Conservation (phyloP, 1,140 invertebrate genomes). For the Pogonomyrmex californicus region DNA sequence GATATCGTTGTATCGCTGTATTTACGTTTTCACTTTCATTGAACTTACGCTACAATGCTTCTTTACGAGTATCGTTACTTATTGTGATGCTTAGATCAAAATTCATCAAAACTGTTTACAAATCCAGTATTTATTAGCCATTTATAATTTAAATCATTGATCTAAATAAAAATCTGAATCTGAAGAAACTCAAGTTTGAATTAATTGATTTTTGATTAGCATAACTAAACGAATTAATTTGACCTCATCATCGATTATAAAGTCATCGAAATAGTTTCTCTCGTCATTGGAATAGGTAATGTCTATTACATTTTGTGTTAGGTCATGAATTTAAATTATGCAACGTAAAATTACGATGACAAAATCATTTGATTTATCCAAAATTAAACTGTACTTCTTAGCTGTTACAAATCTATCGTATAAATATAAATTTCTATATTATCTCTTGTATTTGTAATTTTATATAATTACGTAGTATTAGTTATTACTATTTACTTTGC, state of each 20-base stretch:
- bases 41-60: neutral
- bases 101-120: neutral
- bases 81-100: neutral
- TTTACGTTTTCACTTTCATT: slow-evolving; percentile 53
- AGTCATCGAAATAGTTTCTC: neutral
- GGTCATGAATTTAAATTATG: slow-evolving; percentile 12
- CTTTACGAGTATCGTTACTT: neutral
- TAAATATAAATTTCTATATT: neutral
- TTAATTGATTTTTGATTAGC: neutral
- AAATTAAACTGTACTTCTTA: neutral
- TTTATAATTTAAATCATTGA: neutral
- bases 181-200: neutral
- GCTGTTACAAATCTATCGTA: neutral
- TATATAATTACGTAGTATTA: neutral
- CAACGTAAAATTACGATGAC: neutral
- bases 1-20: slow-evolving; percentile 38
- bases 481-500: neutral
- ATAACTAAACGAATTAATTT: neutral
- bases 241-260: slow-evolving; percentile 1
- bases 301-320: neutral
- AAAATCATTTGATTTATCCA: neutral
- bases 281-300: slow-evolving; percentile 18
- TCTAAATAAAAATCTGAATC: neutral
- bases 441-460: neutral
- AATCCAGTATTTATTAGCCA: neutral